Conservation (phyloP, 2,888 invertebrate species). For the Heteromurus nitidus region DNA sequence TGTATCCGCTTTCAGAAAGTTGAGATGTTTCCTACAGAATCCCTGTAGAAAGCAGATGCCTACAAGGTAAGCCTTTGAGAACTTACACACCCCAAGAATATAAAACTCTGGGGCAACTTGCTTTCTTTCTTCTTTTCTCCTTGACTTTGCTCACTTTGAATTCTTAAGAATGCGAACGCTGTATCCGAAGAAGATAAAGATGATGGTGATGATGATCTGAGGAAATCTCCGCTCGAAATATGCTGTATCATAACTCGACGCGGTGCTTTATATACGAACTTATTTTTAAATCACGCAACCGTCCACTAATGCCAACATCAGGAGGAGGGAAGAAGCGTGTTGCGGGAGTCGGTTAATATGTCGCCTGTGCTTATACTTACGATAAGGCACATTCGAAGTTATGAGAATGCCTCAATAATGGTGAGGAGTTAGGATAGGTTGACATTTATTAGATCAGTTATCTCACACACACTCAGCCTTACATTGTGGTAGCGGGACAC, state of each 20-base stretch:
- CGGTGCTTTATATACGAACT: conserved; percentile 57
- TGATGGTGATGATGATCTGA: conserved; percentile 31
- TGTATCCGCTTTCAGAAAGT: too few relatives aligned
- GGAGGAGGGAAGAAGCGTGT: too few relatives aligned
- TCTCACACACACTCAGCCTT: conserved; percentile 14
- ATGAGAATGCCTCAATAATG: too few relatives aligned
- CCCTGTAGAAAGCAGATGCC: neutral
- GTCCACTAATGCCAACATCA: conserved; percentile 27
- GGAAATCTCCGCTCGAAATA: conserved; percentile 49
- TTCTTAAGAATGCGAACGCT: neutral
- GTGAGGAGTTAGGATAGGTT: neutral
- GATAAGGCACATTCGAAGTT: too few relatives aligned
- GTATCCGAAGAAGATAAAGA: too few relatives aligned
- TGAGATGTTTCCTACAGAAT: too few relatives aligned
- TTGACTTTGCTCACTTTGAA: neutral
- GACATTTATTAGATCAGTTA: neutral
- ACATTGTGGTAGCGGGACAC: conserved; percentile 14
- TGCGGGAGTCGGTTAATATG: too few relatives aligned
- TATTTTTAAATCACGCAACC: conserved; percentile 56
- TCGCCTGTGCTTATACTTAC: too few relatives aligned
- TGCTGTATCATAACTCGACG: conserved; percentile 22
- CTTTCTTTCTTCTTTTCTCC: neutral
- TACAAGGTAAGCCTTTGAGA: neutral
- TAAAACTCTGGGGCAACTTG: conserved; percentile 33
- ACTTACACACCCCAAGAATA: neutral